Evolutionary conservation across 2,113 vertebrate species (phyloP).

Genomic region (Antigone vipio): DNA sequence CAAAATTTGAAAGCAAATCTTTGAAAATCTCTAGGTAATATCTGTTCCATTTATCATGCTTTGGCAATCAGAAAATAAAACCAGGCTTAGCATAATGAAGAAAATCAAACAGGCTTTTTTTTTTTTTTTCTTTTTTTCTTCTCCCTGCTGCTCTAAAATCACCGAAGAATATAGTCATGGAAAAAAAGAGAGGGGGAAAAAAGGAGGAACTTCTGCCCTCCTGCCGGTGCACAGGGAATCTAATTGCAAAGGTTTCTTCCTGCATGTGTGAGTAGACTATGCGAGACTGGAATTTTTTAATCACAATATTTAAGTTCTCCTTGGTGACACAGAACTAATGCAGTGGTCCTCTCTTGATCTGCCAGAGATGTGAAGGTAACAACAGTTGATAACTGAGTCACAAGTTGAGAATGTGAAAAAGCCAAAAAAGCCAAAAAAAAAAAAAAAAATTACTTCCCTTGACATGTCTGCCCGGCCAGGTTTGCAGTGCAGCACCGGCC

Average conservation of each 20-base stretch:
- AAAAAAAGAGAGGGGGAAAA: too few relatives aligned
- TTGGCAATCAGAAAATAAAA: slow-evolving; percentile 27
- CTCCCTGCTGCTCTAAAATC: background rate
- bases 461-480: background rate
- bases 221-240: background rate
- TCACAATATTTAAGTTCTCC: background rate
- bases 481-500: background rate
- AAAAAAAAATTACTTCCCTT: background rate
- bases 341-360: background rate
- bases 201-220: background rate
- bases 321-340: background rate
- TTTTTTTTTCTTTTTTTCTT: background rate
- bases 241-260: slow-evolving; percentile 20
- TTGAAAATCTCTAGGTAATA: slow-evolving; percentile 16
- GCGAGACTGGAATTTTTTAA: background rate
- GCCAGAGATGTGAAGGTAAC: background rate
- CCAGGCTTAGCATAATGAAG: background rate
- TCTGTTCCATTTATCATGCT: background rate
- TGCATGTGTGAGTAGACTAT: background rate
- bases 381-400: fast-evolving
- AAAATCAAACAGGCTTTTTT: background rate
- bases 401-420: background rate
- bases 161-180: background rate
- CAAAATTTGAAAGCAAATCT: slow-evolving; percentile 24
- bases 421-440: too few relatives aligned